Evolutionary conservation across 2,113 vertebrate species (phyloP), one percentile per base, ranked within the genome.

Genomic region (Dryoscopus gambensis): DNA sequence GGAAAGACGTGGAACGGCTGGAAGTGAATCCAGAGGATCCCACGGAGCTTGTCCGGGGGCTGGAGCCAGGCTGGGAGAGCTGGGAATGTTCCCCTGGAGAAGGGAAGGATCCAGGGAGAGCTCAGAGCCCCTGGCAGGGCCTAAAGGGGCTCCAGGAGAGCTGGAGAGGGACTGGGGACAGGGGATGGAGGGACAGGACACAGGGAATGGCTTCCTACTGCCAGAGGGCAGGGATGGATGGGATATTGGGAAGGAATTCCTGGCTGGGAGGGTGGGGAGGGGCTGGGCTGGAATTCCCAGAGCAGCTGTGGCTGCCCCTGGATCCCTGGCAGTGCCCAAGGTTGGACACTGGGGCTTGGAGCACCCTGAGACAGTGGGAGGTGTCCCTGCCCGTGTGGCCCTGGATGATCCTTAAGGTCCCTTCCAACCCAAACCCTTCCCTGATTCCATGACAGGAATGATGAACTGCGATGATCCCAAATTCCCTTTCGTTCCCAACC

Each of bases 361-460:
- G 1, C 17, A 31, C 0, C 28, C 49, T 56, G 40, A 59, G 59
- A 8, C 0, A 9, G 4, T 10, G 69, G n/a, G 6, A 64, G 5
- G 11, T 74, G n/a, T 40, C 49, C 40, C 82, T 39, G 68, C 49
- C 57, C 50, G 24, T 52, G 11, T 31, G 56, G 27, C 0, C 28
- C 5, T 19, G 18, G 62, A 10, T 50, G 7, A 52, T 21, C 17
- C 27, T 18, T 5, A 11, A 35, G 2, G 15, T 25, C 21, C 5
- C 9, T 31, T 25, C 44, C 31, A 6, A 10, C 2, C 39, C 64
- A 46, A 79, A n/a, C 20, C 20, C 8, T 40, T 30, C 65, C 13
- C 6, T 2, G n/a, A 63, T 62, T 37, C n/a, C 24, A 1, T 5
- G 19, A 16, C 5, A 60, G 37, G 31, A 69, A 40, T 67, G 5